Evolutionary conservation across 1,140 invertebrate species (phyloP).

Genomic region (Drosophila chauvacae): DNA sequence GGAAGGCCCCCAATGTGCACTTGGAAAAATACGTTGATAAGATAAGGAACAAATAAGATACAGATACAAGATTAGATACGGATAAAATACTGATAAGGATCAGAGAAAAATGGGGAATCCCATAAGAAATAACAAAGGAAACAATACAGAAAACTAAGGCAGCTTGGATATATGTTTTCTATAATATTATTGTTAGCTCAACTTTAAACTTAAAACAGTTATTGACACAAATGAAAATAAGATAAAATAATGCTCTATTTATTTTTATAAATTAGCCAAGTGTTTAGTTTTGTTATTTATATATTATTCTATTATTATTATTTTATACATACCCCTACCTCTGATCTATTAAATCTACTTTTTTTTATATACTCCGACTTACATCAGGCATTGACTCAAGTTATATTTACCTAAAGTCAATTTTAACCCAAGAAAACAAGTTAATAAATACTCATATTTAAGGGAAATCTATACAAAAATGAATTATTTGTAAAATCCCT

Average conservation of each 20-base stretch:
- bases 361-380: too few relatives aligned
- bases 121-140: too few relatives aligned
- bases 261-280: neutral
- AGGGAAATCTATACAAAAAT: neutral
- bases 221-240: neutral
- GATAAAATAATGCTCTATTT: neutral
- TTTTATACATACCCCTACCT: too few relatives aligned
- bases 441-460: neutral
- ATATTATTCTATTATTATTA: too few relatives aligned
- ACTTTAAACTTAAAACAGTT: too few relatives aligned
- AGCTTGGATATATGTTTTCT: neutral
- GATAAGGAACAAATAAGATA: neutral
- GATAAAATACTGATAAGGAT: neutral
- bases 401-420: too few relatives aligned
- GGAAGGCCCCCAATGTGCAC: slow-evolving; percentile 6
- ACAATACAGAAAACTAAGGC: neutral
- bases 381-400: too few relatives aligned
- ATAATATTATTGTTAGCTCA: too few relatives aligned
- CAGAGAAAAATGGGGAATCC: neutral
- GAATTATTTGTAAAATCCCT: neutral
- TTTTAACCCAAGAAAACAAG: neutral
- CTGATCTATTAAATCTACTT: too few relatives aligned
- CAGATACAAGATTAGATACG: neutral
- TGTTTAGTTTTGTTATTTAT: neutral
- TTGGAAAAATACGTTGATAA: slow-evolving; percentile 2